Evolutionary conservation across 2,797 vertebrate genomes (phyloP).

Genomic region (Melanotaenia trifasciata): DNA sequence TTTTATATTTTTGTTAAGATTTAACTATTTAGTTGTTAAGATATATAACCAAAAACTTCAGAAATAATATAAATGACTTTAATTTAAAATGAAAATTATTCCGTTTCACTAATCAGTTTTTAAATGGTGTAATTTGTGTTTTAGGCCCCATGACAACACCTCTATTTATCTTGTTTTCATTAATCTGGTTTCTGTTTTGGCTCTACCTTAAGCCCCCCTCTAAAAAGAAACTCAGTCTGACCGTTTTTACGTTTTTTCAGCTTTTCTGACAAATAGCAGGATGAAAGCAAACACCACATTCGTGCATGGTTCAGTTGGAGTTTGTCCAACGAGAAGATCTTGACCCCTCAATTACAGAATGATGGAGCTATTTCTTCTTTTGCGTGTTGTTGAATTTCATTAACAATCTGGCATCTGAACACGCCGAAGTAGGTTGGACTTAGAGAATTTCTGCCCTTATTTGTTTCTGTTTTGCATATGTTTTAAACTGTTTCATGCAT

Average conservation of each 20-base stretch:
- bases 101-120: conserved; percentile 31
- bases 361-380: conserved; percentile 77
- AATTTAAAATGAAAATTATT: background rate
- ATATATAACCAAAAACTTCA: conserved; percentile 22
- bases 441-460: conserved; percentile 6
- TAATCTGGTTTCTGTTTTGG: conserved; percentile 22
- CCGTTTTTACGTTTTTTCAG: conserved; percentile 73
- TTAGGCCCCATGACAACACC: conserved; percentile 16
- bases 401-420: conserved; percentile 62
- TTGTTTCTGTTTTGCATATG: background rate
- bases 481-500: background rate
- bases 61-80: conserved; percentile 13
- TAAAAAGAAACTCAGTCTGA: conserved; percentile 58
- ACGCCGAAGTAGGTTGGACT: conserved; percentile 38
- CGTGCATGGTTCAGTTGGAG: conserved; percentile 72
- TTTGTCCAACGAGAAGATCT: conserved; percentile 74
- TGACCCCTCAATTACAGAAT: conserved; percentile 80
- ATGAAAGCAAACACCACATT: conserved; percentile 72
- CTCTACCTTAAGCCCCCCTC: background rate
- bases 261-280: conserved; percentile 72
- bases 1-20: conserved; percentile 28
- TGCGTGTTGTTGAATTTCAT: conserved; percentile 84
- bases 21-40: conserved; percentile 20
- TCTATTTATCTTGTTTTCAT: conserved; percentile 24
- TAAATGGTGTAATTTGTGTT: conserved; percentile 7